These are phyloP conservation scores for Stichodactyla helianthus DNA, from an alignment of 64 coral and sea anemone species.

Conservation along the genomic window DNA sequence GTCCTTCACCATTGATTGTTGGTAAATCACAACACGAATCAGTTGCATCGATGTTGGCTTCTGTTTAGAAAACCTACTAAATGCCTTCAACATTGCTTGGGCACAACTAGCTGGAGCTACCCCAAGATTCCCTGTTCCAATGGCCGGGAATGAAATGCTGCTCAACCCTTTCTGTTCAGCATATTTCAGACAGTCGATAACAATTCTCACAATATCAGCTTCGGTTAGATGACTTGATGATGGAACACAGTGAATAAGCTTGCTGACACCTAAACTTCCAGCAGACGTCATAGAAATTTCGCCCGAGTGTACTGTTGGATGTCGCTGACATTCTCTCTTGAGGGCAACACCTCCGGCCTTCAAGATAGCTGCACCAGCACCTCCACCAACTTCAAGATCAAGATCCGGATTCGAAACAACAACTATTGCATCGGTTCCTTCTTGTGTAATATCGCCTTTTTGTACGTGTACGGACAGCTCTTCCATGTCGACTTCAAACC, in stretches of 20 bases:
- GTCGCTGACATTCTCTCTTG: slow-evolving; percentile 19
- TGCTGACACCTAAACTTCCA: background rate
- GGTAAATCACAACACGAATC: slow-evolving; percentile 48
- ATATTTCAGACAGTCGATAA: background rate
- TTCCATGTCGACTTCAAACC: slow-evolving; percentile 31
- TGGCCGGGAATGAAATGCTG: slow-evolving; percentile 56
- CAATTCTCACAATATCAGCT: background rate
- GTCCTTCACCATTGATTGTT: slow-evolving; percentile 44
- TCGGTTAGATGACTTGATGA: background rate
- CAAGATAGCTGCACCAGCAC: slow-evolving; percentile 48
- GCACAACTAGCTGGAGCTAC: slow-evolving; percentile 2
- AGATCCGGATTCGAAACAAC: slow-evolving; percentile 42
- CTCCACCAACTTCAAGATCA: slow-evolving; percentile 21
- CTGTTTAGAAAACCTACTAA: background rate
- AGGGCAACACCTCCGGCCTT: slow-evolving; percentile 26
- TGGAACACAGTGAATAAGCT: background rate
- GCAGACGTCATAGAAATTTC: slow-evolving; percentile 34
- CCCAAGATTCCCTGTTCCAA: slow-evolving; percentile 51
- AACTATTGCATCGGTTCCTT: slow-evolving; percentile 57
- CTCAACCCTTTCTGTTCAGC: slow-evolving; percentile 20
- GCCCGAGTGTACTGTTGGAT: slow-evolving; percentile 12
- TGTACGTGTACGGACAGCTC: slow-evolving; percentile 46
- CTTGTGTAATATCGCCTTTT: slow-evolving; percentile 49
- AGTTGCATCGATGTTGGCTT: slow-evolving; percentile 28
- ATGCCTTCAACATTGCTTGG: background rate